phyloP scores from a whole-genome alignment of 2,888 invertebrate species.

The Pollenia labialis region DNA sequence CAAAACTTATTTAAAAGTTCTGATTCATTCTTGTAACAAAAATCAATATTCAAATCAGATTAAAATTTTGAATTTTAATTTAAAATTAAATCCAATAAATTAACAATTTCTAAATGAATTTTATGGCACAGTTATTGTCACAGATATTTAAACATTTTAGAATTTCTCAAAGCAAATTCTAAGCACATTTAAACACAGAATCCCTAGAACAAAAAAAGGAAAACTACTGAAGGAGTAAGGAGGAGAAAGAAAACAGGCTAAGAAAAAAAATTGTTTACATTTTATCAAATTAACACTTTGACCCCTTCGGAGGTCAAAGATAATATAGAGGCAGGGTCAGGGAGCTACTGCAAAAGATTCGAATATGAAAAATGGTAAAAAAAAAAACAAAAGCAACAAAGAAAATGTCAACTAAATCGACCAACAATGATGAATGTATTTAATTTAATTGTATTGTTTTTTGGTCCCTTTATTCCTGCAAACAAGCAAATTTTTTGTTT shows the following conservation, averaged over 20 bases:
- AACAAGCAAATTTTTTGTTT: neutral
- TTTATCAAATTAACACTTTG: conserved; percentile 63
- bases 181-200: neutral
- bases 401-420: conserved; percentile 40
- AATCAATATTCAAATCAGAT: conserved; percentile 26
- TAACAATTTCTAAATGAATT: conserved; percentile 11
- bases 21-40: conserved; percentile 10
- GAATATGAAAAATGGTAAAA: neutral
- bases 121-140: neutral
- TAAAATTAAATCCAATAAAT: neutral
- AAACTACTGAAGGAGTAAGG: neutral
- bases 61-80: too few species aligned
- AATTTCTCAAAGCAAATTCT: conserved; percentile 1
- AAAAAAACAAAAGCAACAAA: neutral
- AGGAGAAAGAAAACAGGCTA: neutral
- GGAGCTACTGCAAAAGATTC: neutral
- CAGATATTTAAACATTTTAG: conserved; percentile 10
- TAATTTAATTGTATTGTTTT: conserved; percentile 11
- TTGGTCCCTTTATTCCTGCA: neutral
- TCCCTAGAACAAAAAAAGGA: neutral
- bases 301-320: conserved; percentile 33
- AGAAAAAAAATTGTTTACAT: conserved; percentile 30
- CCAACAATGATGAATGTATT: conserved; percentile 46
- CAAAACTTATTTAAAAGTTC: neutral
- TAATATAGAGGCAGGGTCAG: conserved; percentile 22